Evolutionary conservation across 2,797 vertebrate species (phyloP), one percentile per base, ranked within the genome.

Genomic region (Sebastes jordani): DNA sequence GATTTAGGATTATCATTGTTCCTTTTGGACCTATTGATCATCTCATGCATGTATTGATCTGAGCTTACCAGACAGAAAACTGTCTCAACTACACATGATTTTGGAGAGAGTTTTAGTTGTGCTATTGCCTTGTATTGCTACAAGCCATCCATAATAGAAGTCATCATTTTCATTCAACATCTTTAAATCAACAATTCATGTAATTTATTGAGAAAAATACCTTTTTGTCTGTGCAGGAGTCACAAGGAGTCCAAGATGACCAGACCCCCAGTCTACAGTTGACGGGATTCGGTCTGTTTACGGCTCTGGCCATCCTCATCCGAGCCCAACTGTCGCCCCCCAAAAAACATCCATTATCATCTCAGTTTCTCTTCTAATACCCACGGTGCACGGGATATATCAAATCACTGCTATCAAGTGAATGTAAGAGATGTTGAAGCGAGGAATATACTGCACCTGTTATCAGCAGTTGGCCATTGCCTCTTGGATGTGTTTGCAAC

Each of bases 181-280:
- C 7, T 82, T 61, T 23, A 9, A 38, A 36, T 36, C 3, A 32
- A 32, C 32, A 32, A 32, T 32, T 32, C 32, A 32, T 32, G 32
- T 3, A 32, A 32, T 32, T 32, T 32, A 32, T 32, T 32, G 32
- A 32, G 32, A 32, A 32, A 32, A 32, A 32, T 32, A 99, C 98
- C 96, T 91, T 96, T 90, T 82, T 94, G 36, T 95, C 91, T 85
- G 97, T 97, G 89, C 98, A 99, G 61, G 96, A 89, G 77, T 95
- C 92, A 85, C 98, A 99, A 1, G 93, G 84, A 3, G 96, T 97
- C 98, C 98, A 99, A 25, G 91, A 58, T 5, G 97, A 95, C 98
- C 98, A 99, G 27, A 69, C 87, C 70, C 93, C 94, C 85, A 97
- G 83, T 66, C 60, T 93, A 81, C 98, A 99, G 93, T 95, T 34